Base-by-base conservation (phyloP, 2,113 vertebrate species). In the Gracilinanus agilis region DNA sequence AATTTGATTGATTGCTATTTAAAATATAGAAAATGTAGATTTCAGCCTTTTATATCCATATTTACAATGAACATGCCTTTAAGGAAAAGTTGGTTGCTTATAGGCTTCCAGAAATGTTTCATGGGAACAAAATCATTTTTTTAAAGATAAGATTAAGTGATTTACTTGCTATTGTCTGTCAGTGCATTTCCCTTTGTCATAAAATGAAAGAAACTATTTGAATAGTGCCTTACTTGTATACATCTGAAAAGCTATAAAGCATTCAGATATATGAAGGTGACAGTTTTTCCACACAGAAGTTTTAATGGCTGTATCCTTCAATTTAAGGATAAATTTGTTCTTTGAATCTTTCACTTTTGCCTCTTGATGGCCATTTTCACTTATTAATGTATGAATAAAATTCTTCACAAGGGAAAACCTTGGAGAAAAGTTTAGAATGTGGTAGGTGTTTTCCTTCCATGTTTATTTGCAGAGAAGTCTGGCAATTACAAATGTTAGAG, bases 331-430 rank as follows among this genome's bases (percentile, higher is more conserved):
- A 56, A 11, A 53, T 96, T 95, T 97, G 61, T 89, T 93, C 6
- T 54, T 91, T 94, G 75, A 95, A 96, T 44, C 13, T 1, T 96
- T 96, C 54, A 67, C 4, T 95, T 96, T 61, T 95, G 23, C 94
- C 53, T 96, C 95, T 92, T 93, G 53, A 55, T 89, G 53, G 44
- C 27, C 89, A 95, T 94, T 96, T 96, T 93, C 94, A 96, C 21
- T 90, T 96, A 93, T 92, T 93, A 92, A 44, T 96, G 23, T 91
- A 56, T 96, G 56, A 95, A 95, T 53, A 88, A 95, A 94, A 88
- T 25, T 55, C 3, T 83, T 40, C 75, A 92, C 91, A 83, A 93
- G 10, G 88, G 53, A 94, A 75, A 55, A 3, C 12, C 34, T 55
- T 89, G 9, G 16, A 4, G 88, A 91, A 90, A 94, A 53, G 12